phyloP scores from a whole-genome alignment of 2,888 invertebrate genomes.

The Stictocephala bisonia region DNA sequence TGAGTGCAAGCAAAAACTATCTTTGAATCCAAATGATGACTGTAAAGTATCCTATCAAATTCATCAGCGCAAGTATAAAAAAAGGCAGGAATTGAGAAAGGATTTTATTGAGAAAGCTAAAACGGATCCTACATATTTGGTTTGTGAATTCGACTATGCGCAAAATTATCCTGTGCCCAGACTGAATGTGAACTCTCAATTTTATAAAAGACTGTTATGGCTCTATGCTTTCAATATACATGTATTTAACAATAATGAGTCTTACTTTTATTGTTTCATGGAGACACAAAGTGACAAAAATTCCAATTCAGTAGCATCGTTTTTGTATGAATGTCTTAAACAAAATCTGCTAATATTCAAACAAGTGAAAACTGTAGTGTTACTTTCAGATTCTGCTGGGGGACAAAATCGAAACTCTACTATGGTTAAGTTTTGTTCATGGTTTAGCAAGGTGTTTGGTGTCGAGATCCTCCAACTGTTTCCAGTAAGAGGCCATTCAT shows the following conservation, averaged over 20 bases:
- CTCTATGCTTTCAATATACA: constrained; percentile 40
- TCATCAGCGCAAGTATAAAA: no score
- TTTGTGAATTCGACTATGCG: constrained; percentile 42
- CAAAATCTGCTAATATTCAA: no score
- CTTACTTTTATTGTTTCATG: constrained; percentile 15
- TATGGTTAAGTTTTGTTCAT: constrained; percentile 37
- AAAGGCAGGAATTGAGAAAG: no score
- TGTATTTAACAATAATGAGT: constrained; percentile 13
- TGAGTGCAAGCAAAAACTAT: no score
- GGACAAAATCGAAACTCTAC: constrained; percentile 34
- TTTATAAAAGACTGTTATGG: constrained; percentile 34
- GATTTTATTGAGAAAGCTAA: constrained; percentile 21
- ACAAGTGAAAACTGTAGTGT: constrained; percentile 11
- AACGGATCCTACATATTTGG: constrained; percentile 21
- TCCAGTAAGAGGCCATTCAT: constrained; percentile 32
- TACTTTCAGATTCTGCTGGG: constrained; percentile 28
- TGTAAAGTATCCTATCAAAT: no score
- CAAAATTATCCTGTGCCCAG: constrained; percentile 38
- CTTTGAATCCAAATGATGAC: no score
- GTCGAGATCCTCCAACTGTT: constrained; percentile 30
- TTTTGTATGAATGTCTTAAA: constrained; percentile 16
- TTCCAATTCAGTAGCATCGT: not conserved
- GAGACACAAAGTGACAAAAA: constrained; percentile 13
- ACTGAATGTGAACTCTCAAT: constrained; percentile 36
- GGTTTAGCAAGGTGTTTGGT: constrained; percentile 11